A percentile compares a stretch with the other conserved stretches of the same genome.
Conservation (phyloP, 2,888 invertebrate species). For the Ectropis crepuscularia region DNA sequence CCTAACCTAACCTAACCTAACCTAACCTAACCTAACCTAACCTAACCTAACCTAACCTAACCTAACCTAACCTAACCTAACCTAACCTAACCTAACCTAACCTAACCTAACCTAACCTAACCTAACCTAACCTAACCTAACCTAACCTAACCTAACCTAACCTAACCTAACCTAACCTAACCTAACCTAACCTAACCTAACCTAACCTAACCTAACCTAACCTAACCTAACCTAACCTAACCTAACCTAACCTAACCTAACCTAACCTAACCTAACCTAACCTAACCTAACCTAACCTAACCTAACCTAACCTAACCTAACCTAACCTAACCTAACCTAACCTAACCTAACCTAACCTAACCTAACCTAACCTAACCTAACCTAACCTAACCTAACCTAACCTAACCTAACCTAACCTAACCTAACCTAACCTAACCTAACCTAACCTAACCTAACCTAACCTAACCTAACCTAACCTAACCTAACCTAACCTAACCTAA, state of each 20-base stretch:
- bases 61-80: slow-evolving; percentile 1
- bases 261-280: slow-evolving; percentile 1
- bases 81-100: slow-evolving; percentile 1
- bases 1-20: slow-evolving; percentile 1
- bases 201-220: slow-evolving; percentile 1
- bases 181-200: slow-evolving; percentile 1
- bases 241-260: slow-evolving; percentile 1
- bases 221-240: slow-evolving; percentile 1
- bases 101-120: slow-evolving; percentile 1
- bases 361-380: slow-evolving; percentile 1
- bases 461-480: slow-evolving; percentile 1
- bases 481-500: slow-evolving; percentile 1
- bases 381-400: slow-evolving; percentile 1
- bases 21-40: slow-evolving; percentile 1
- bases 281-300: slow-evolving; percentile 1
- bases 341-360: slow-evolving; percentile 1
- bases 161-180: slow-evolving; percentile 1
- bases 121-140: slow-evolving; percentile 1
- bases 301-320: slow-evolving; percentile 1
- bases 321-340: slow-evolving; percentile 1
- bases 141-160: slow-evolving; percentile 1
- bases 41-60: slow-evolving; percentile 1
- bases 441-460: slow-evolving; percentile 1
- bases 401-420: slow-evolving; percentile 1
- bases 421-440: slow-evolving; percentile 1